phyloP scores from a whole-genome alignment of 2,888 invertebrate species.

The Ptycholaimellus sp. region DNA sequence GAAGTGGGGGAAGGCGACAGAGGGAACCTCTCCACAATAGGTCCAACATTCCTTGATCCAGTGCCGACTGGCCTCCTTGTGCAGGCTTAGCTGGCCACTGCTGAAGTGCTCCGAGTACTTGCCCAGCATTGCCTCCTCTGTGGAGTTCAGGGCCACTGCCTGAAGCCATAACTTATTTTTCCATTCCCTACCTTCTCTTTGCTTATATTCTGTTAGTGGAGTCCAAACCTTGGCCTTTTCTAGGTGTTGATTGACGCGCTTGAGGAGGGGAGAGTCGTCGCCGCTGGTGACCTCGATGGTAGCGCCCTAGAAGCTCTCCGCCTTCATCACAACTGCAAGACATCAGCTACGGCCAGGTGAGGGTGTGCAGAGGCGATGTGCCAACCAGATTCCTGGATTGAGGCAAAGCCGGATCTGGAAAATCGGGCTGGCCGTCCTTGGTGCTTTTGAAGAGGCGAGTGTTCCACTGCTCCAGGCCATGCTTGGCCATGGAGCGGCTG shows the following conservation, averaged over 20 bases:
- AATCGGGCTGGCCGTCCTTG: conserved; percentile 32
- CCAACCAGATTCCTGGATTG: conserved; percentile 6
- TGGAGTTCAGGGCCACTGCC: conserved; percentile 14
- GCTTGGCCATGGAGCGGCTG: conserved; percentile 39
- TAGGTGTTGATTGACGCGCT: conserved; percentile 44
- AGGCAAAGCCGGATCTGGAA: conserved; percentile 31
- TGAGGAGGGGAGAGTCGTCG: conserved; percentile 39
- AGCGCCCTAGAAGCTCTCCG: conserved; percentile 12
- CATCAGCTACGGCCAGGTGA: too few species aligned
- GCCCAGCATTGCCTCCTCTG: conserved; percentile 46
- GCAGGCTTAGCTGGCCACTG: conserved; percentile 55
- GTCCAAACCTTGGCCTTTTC: conserved; percentile 38
- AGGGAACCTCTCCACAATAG: conserved; percentile 60
- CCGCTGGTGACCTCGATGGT: conserved; percentile 26
- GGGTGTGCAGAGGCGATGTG: background rate
- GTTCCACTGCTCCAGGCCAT: conserved; percentile 43
- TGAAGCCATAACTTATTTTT: conserved; percentile 5
- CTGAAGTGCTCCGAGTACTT: conserved; percentile 58
- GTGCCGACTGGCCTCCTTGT: conserved; percentile 68
- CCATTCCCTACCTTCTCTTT: background rate
- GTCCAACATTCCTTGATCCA: conserved; percentile 85
- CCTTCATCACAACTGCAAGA: conserved; percentile 5
- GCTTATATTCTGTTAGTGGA: background rate
- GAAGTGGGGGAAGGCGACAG: background rate
- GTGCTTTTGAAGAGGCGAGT: conserved; percentile 59